phyloP scores from a whole-genome alignment of 2,888 invertebrate species.

The Nephrotoma guestfalica region DNA sequence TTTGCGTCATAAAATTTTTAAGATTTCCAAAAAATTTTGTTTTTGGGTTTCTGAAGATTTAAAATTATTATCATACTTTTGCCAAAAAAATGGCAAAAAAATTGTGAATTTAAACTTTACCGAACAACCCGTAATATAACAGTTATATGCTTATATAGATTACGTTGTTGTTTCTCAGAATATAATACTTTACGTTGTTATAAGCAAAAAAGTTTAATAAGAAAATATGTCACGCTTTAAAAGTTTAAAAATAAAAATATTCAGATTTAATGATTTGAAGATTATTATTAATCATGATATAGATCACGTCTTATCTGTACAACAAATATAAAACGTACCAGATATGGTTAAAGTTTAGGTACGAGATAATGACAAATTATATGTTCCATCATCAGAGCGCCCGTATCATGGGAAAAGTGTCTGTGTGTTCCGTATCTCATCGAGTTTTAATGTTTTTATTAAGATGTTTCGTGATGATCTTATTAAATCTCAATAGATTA shows the following conservation, averaged over 20 bases:
- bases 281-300: background rate
- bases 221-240: background rate
- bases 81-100: background rate
- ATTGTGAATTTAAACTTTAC: background rate
- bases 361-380: background rate
- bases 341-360: background rate
- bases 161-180: background rate
- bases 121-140: background rate
- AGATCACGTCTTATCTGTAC: background rate
- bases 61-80: background rate
- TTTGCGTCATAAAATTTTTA: background rate
- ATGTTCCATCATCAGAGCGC: background rate
- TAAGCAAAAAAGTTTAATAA: background rate
- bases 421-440: background rate
- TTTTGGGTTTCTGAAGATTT: background rate
- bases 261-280: background rate
- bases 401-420: background rate
- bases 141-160: background rate
- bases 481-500: background rate
- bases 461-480: background rate
- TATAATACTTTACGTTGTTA: background rate
- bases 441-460: background rate
- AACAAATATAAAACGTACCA: background rate
- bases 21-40: background rate
- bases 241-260: background rate